These are phyloP conservation scores for Allacma fusca DNA, from an alignment of 2,888 invertebrate species.

Conservation along the genomic window DNA sequence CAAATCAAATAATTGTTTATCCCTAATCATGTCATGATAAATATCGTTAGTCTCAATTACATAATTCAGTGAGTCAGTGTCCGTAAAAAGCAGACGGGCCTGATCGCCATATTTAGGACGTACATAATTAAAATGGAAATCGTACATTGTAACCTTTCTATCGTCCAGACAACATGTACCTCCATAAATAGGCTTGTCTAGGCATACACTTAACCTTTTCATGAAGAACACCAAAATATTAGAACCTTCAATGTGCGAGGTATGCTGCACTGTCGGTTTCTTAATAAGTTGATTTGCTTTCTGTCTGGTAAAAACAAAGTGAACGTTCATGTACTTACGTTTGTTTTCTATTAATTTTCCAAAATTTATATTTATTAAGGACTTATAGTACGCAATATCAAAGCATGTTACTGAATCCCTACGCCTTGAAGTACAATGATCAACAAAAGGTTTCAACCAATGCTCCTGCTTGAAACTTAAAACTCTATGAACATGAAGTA, in stretches of 20 bases:
- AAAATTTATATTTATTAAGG: conserved; percentile 64
- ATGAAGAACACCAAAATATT: conserved; percentile 63
- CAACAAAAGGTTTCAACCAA: conserved; percentile 63
- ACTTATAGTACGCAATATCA: conserved; percentile 64
- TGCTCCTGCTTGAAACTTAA: conserved; percentile 56
- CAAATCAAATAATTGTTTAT: conserved; percentile 58
- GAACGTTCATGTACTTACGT: conserved; percentile 63
- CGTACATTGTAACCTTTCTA: conserved; percentile 63
- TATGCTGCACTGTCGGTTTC: conserved; percentile 21
- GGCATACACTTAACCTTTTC: conserved; percentile 59
- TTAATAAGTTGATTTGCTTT: background rate
- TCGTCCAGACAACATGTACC: conserved; percentile 64
- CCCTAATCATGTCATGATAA: conserved; percentile 62
- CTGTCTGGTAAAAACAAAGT: conserved; percentile 46
- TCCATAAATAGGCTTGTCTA: conserved; percentile 64
- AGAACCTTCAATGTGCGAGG: conserved; percentile 62
- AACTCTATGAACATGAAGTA: conserved; percentile 59
- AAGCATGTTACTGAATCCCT: conserved; percentile 62
- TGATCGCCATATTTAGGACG: conserved; percentile 62
- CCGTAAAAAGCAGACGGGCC: conserved; percentile 59
- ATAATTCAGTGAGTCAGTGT: conserved; percentile 61
- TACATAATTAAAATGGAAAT: conserved; percentile 63
- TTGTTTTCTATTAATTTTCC: conserved; percentile 66
- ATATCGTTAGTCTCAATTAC: conserved; percentile 62
- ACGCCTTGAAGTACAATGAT: conserved; percentile 61